A percentile compares a stretch with the other conserved stretches of the same genome.
Evolutionary conservation across 1,140 invertebrate genomes (phyloP).

Genomic region (Euschistus heros): DNA sequence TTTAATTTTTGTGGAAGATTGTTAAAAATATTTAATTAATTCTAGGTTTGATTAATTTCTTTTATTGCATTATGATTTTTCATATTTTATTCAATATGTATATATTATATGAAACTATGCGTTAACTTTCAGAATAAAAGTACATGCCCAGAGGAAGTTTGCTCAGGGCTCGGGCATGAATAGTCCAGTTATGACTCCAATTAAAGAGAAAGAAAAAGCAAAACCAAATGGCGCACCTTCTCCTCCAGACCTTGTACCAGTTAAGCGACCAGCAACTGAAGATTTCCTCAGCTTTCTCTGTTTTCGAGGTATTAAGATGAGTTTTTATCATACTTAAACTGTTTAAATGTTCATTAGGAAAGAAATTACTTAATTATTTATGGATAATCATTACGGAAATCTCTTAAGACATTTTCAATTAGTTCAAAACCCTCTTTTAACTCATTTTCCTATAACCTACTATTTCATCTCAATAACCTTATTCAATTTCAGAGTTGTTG

Average conservation of each 20-base stretch:
- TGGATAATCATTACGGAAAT: too few relatives aligned
- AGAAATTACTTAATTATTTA: too few relatives aligned
- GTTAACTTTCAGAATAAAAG: slow-evolving; percentile 42
- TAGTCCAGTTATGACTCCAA: slow-evolving; percentile 42
- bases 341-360: too few relatives aligned
- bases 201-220: slow-evolving; percentile 45
- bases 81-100: not conserved
- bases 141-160: slow-evolving; percentile 84
- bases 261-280: slow-evolving; percentile 72
- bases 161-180: slow-evolving; percentile 60
- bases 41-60: not conserved
- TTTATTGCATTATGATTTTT: not conserved
- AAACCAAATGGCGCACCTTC: slow-evolving; percentile 35
- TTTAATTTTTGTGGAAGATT: not conserved
- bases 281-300: slow-evolving; percentile 85
- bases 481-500: too few relatives aligned
- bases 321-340: not conserved
- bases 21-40: not conserved
- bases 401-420: too few relatives aligned
- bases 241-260: slow-evolving; percentile 36
- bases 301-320: slow-evolving; percentile 52
- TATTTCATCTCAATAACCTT: too few relatives aligned
- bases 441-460: too few relatives aligned
- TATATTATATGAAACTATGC: not conserved
- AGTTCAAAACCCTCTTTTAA: too few relatives aligned